A percentile compares a stretch with the other conserved stretches of the same genome.
phyloP scores from a whole-genome alignment of 2,888 invertebrate genomes.

The Phengaris arion region DNA sequence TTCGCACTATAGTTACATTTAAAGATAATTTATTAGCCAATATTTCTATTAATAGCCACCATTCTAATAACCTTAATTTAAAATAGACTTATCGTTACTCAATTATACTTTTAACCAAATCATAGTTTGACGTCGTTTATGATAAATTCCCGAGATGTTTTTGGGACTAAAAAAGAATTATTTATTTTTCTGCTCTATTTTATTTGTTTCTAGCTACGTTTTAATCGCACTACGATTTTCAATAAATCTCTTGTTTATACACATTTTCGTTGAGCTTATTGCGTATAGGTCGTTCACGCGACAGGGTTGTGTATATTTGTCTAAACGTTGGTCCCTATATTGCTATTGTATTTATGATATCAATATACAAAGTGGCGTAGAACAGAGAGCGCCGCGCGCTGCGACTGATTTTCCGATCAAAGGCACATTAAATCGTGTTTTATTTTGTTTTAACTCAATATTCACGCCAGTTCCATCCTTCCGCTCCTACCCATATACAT shows the following conservation, averaged over 20 bases:
- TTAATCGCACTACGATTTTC: conserved; percentile 40
- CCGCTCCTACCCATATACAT: conserved; percentile 53
- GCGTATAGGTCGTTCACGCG: conserved; percentile 57
- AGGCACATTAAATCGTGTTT: conserved; percentile 77
- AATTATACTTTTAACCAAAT: not conserved
- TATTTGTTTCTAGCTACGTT: conserved; percentile 28
- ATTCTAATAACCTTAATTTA: conserved; percentile 25
- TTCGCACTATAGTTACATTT: conserved; percentile 21
- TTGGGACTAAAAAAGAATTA: not conserved
- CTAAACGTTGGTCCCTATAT: conserved; percentile 79
- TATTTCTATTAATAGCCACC: conserved; percentile 25
- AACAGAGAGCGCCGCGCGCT: conserved; percentile 61
- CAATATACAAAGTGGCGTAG: conserved; percentile 50
- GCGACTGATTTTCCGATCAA: conserved; percentile 72
- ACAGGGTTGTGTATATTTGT: conserved; percentile 72
- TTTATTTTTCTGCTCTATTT: conserved; percentile 29
- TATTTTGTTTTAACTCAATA: conserved; percentile 58
- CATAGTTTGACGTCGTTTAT: not conserved
- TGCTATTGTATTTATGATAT: conserved; percentile 71
- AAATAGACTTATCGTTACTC: conserved; percentile 6
- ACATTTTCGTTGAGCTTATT: conserved; percentile 57
- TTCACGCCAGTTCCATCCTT: conserved; percentile 62
- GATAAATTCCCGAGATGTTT: conserved; percentile 13
- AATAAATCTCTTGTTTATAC: conserved; percentile 42
- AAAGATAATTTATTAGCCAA: conserved; percentile 17